Base-by-base conservation (phyloP, 2,888 invertebrate genomes). In the Pyrrhosoma nymphula region DNA sequence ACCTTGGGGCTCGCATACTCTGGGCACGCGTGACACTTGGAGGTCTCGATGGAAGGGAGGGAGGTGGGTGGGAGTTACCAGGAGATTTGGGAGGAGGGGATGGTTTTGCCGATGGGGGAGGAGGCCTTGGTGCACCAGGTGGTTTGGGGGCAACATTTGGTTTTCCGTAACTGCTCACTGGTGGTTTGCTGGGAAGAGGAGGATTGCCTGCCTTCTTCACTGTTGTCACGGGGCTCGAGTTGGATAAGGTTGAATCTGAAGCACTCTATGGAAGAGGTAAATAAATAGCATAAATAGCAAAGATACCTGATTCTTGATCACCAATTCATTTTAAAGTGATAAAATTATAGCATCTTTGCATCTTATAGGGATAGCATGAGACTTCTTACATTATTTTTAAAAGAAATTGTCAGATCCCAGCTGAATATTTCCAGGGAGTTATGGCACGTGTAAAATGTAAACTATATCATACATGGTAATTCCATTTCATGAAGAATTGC, bases 121-220 rank as follows among this genome's bases (percentile, higher is more conserved):
- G 95, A 88, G 96, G 95, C 96, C 97, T 96, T 95, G 97, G 97
- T 91, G 97, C 96, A 96, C 97, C 97, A 18, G 98, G 98, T 47
- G 99, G 99, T 97, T 98, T 98, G 1, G 99, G 99, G 56, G 99
- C 99, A 96, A 99, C 97, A 97, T 98, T 98, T 47, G 98, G 99
- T 97, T 99, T 99, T 95, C 98, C 98, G 97, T 98, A 98, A 96
- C 97, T 97, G 60, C 97, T 96, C 97, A 97, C 97, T 88, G 97
- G 90, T 6, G 95, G 95, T 55, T 95, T 95, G 56, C 56, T 63
- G 55, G 95, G 95, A 30, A 95, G 63, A 8, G 95, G 91, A n/a
- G 95, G 95, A n/a, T 90, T 91, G 56, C n/a, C 30, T 35, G 35
- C 75, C 89, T 56, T 90, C 39, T 89, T 88, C 47, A 26, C 56